A percentile compares a stretch with the other conserved stretches of the same genome.
Conservation (phyloP, 1,140 invertebrate species). For the Panagrolaimus sp. region DNA sequence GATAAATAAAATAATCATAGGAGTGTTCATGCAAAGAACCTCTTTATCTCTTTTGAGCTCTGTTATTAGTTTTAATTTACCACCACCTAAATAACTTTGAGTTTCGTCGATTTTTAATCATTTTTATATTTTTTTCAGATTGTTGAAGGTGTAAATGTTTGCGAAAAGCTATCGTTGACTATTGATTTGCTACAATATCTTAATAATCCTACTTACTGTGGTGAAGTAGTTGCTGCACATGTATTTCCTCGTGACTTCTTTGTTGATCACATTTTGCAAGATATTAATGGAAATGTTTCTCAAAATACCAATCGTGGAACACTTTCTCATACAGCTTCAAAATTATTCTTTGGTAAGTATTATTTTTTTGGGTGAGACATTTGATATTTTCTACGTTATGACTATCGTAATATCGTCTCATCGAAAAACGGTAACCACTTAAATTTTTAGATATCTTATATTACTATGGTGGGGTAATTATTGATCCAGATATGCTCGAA, state of each 20-base stretch:
- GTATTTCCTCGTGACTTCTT: constrained; percentile 3
- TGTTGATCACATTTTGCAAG: not conserved
- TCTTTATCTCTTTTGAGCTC: no score
- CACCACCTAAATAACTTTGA: no score
- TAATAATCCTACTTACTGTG: not conserved
- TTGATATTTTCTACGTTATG: no score
- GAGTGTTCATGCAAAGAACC: no score
- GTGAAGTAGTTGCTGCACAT: not conserved
- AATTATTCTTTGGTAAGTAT: constrained; percentile 1
- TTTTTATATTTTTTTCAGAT: not conserved
- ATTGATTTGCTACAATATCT: not conserved
- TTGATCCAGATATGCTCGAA: not conserved
- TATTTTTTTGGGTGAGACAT: no score
- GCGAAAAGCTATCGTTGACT: not conserved
- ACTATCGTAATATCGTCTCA: no score
- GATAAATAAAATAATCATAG: no score
- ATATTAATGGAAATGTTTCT: not conserved
- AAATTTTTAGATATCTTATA: not conserved
- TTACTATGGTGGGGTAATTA: not conserved
- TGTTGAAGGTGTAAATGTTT: not conserved
- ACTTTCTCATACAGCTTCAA: not conserved
- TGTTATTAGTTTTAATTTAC: no score
- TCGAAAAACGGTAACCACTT: not conserved
- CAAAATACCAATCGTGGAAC: not conserved
- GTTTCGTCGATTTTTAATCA: no score